Conservation (phyloP, 2,888 invertebrate species). For the Tanypteryx hageni region DNA sequence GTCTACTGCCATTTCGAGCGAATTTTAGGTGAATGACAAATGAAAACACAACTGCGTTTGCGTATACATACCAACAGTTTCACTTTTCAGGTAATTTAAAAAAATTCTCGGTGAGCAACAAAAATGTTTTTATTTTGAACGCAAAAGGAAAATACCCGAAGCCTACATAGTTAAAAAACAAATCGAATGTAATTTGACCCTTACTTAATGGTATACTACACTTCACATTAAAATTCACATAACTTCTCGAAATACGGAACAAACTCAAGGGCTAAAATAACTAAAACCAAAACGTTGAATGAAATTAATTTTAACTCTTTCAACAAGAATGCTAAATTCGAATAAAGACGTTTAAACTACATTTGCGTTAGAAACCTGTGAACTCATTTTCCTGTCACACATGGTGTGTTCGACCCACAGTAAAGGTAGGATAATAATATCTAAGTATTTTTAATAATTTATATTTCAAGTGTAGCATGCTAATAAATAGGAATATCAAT, state of each 20-base stretch:
- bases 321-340: background rate
- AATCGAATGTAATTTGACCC: background rate
- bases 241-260: background rate
- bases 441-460: background rate
- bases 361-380: background rate
- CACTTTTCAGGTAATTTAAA: background rate
- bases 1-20: background rate
- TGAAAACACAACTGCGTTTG: background rate
- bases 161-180: background rate
- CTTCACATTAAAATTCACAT: background rate
- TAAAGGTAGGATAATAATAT: background rate
- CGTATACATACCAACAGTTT: background rate
- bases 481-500: background rate
- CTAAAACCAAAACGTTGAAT: background rate
- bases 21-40: constrained; percentile 9
- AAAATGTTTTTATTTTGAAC: background rate
- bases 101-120: background rate
- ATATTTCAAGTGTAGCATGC: background rate
- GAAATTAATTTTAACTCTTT: background rate
- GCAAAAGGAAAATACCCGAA: background rate
- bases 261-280: background rate
- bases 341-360: background rate
- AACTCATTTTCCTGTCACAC: background rate
- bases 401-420: background rate
- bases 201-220: background rate